Base-by-base conservation (phyloP, 1,140 invertebrate genomes). In the Drosophila eugracilis region DNA sequence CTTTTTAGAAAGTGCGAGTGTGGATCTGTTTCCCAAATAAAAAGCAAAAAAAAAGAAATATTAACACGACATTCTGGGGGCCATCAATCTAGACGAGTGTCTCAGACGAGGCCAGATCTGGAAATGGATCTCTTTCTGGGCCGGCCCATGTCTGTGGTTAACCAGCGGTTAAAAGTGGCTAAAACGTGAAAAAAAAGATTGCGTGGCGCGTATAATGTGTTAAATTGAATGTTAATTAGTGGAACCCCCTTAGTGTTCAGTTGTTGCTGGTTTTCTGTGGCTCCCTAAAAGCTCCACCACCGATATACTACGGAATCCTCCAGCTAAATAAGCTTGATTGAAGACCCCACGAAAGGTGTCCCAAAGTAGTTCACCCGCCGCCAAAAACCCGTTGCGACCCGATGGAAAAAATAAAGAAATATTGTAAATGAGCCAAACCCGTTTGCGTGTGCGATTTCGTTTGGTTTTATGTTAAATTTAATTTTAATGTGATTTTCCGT, bases 351-450 rank as follows among this genome's bases (percentile, higher is more conserved):
- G 26, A 65, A 58, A 74, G 70, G 58, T 73, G 70, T 65, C 58
- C 41, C 60, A 63, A 84, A 58, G 59, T 75, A 54, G 80, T 72
- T 69, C 71, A 76, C 55, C 17, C 57, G 34, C 22, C 37, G 37
- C 34, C n/a, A n/a, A n/a, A 72, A 70, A 72, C 67, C 70, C 70
- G 67, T 72, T 74, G 70, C 39, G 49, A 45, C n/a, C n/a, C 32
- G 34, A 47, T 62, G 63, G 59, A 53, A 76, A 65, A 71, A 79
- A 63, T 58, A 47, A n/a, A 34, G 5, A 49, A 66, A 24, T 70
- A 81, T 85, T 83, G 78, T 88, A 86, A 83, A 86, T 83, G 63
- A 78, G 75, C 49, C 67, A 88, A 88, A 88, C 83, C 86, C 74
- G 84, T 88, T 88, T 26, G 42, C 42, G 12, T 45, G 42, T 45